phyloP scores from a whole-genome alignment of 2,888 invertebrate species.

The Diloba caeruleocephala region DNA sequence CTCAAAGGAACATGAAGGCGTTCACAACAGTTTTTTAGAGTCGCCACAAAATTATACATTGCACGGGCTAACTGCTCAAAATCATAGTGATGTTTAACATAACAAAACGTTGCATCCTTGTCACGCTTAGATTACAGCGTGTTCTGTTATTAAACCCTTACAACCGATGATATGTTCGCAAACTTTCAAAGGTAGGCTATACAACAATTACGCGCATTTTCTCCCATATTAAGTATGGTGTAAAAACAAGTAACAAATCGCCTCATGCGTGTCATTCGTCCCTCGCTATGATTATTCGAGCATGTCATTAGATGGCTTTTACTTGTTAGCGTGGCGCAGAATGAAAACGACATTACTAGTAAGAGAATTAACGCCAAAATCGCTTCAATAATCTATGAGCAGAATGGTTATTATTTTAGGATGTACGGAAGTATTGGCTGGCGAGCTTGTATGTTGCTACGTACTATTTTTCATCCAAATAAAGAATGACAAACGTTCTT shows the following conservation, averaged over 20 bases:
- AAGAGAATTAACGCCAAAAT: conserved; percentile 61
- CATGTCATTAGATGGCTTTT: conserved; percentile 68
- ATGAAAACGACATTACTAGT: conserved; percentile 61
- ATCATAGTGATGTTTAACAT: conserved; percentile 39
- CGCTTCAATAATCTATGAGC: conserved; percentile 55
- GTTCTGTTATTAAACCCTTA: conserved; percentile 64
- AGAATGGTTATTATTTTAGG: conserved; percentile 47
- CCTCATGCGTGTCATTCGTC: conserved; percentile 72
- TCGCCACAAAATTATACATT: conserved; percentile 36
- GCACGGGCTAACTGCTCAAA: conserved; percentile 30
- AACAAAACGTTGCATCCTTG: conserved; percentile 48
- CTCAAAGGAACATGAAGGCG: conserved; percentile 22
- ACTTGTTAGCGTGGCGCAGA: conserved; percentile 57
- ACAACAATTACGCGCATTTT: conserved; percentile 73
- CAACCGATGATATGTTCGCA: conserved; percentile 65
- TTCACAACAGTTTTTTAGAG: conserved; percentile 20
- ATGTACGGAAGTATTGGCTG: conserved; percentile 12
- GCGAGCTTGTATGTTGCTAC: conserved; percentile 10
- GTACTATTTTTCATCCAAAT: too few relatives aligned
- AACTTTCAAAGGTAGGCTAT: conserved; percentile 71
- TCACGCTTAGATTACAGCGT: conserved; percentile 53
- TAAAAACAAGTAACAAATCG: conserved; percentile 67
- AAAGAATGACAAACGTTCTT: too few relatives aligned
- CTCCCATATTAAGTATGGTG: conserved; percentile 68
- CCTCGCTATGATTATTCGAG: conserved; percentile 67